A percentile compares a stretch with the other conserved stretches of the same genome.
phyloP scores from a whole-genome alignment of 2,797 vertebrate genomes.

The Pantherophis alleghaniensis region DNA sequence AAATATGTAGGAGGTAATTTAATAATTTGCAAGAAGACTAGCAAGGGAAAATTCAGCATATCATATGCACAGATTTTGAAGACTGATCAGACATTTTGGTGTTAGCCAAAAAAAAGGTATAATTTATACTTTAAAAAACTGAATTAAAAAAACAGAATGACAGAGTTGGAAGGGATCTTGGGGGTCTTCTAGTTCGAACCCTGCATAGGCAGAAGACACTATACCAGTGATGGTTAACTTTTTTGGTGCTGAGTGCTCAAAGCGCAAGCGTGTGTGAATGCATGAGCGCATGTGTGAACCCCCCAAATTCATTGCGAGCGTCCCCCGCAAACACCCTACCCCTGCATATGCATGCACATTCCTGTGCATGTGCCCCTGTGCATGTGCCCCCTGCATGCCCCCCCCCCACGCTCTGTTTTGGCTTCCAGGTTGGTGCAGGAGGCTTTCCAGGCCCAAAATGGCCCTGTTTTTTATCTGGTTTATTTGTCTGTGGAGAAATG shows the following conservation, averaged over 20 bases:
- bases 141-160: neutral
- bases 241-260: no score
- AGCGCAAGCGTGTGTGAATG: no score
- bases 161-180: neutral
- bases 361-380: neutral
- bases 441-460: no score
- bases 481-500: slow-evolving; percentile 40
- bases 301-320: no score
- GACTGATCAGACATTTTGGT: neutral
- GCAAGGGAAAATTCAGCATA: neutral
- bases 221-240: neutral
- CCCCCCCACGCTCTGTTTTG: no score
- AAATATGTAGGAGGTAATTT: neutral
- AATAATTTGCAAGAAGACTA: neutral
- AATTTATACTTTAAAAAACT: neutral
- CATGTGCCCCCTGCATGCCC: no score
- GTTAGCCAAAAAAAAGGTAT: neutral
- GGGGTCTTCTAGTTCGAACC: neutral
- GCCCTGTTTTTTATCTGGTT: neutral
- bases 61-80: neutral
- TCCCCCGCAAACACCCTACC: no score
- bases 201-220: neutral
- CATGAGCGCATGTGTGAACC: no score
- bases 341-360: no score
- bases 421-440: no score